phyloP scores from a whole-genome alignment of 2,888 invertebrate genomes.

The Gryllus longicercus region DNA sequence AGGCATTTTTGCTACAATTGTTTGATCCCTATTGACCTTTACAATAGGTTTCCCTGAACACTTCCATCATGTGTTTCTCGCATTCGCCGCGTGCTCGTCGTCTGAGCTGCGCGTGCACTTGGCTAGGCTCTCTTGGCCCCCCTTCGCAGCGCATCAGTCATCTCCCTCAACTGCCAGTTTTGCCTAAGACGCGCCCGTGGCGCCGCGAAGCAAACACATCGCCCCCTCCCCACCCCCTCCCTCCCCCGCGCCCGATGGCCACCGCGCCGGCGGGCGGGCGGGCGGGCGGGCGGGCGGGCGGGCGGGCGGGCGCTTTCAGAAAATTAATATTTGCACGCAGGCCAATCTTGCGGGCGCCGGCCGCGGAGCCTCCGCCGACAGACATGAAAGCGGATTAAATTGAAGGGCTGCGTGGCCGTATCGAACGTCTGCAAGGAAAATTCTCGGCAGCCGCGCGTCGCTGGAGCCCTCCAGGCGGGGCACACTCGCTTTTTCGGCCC shows the following conservation, averaged over 20 bases:
- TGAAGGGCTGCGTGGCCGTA: neutral
- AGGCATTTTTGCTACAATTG: too few species aligned
- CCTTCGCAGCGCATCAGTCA: too few species aligned
- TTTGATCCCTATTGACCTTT: too few species aligned
- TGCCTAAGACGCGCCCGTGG: too few species aligned
- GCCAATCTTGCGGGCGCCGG: neutral
- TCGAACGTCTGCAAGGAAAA: neutral
- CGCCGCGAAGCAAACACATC: too few species aligned
- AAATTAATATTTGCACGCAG: slow-evolving; percentile 7
- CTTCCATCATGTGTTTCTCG: too few species aligned
- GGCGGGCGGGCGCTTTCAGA: neutral
- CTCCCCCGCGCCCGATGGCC: neutral
- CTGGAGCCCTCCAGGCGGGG: neutral
- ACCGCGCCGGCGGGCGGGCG: neutral
- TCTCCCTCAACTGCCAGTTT: too few species aligned
- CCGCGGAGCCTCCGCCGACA: neutral
- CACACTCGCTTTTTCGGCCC: neutral
- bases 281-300: neutral
- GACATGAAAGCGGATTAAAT: slow-evolving; percentile 17
- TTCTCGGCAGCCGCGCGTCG: neutral
- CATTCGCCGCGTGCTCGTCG: too few species aligned
- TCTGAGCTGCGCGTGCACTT: too few species aligned
- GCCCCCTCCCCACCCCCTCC: too few species aligned
- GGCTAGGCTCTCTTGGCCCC: too few species aligned
- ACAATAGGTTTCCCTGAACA: too few species aligned